Evolutionary conservation across 2,888 invertebrate genomes (phyloP), one percentile per base, ranked within the genome.

Genomic region (Syrista parreyssii): DNA sequence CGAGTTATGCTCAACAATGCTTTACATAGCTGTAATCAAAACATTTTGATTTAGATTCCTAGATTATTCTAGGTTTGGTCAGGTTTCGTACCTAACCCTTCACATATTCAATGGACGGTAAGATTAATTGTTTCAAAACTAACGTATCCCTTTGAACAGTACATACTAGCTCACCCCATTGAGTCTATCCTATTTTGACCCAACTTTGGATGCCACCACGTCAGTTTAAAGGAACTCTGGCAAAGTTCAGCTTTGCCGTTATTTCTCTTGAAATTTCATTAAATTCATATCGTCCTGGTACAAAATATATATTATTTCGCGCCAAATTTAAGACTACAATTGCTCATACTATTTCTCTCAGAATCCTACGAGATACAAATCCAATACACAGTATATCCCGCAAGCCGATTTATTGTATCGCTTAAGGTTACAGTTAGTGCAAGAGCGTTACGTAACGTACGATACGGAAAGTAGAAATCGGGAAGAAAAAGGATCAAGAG

Each of bases 341-440:
- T 23, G 23, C 9, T 9, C 55, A 9, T 9, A 9, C 23, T 23
- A 23, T 55, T 55, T 55, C 23, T 55, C 9, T 55, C 23, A 6
- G 23, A 9, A 15, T 55, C 55, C 55, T 55, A 15, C 9, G 23
- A 2, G 9, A 55, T 2, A 55, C 55, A 55, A 55, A 55, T 55
- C 23, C 55, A 23, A 55, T 55, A 23, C 55, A 15, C 15, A 34
- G 12, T 36, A 55, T 2, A 55, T 31, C 15, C 68, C 32, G 68
- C 4, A 9, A 12, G 36, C 11, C 73, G 78, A 78, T 78, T 78
- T 74, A 78, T 78, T 34, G 78, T 74, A 75, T 76, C 76, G 73
- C 68, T 76, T 76, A 75, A 73, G 68, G 68, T 55, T 68, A 68
- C 73, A 68, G 68, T 35, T 30, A 68, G 73, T n/a, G 76, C n/a